Evolutionary conservation across 2,797 vertebrate genomes (phyloP).

Genomic region (Esox lucius): DNA sequence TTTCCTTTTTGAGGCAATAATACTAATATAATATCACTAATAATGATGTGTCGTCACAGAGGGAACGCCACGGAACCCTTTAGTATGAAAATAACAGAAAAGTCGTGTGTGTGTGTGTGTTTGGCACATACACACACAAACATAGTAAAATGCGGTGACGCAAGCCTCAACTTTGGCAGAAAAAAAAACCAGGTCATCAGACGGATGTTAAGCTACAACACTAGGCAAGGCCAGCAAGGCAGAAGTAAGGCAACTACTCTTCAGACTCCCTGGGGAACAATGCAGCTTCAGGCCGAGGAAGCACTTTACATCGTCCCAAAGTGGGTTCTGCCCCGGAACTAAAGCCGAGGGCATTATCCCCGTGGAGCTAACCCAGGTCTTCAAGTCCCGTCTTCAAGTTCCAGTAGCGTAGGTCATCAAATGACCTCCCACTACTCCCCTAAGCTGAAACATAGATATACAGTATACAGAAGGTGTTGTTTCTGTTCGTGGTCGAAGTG

Average conservation of each 20-base stretch:
- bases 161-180: conserved; percentile 85
- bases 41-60: conserved; percentile 73
- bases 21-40: conserved; percentile 47
- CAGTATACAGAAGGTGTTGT: no score
- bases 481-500: no score
- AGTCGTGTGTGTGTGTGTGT: neutral
- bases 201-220: conserved; percentile 79
- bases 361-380: neutral
- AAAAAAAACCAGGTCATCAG: conserved; percentile 63
- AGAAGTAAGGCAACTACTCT: conserved; percentile 72
- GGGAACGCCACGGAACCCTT: conserved; percentile 80
- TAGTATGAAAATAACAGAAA: conserved; percentile 57
- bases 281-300: neutral
- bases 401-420: no score
- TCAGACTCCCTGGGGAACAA: neutral
- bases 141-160: conserved; percentile 67
- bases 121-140: neutral
- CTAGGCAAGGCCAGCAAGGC: conserved; percentile 77
- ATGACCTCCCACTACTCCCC: no score
- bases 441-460: no score
- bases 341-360: neutral
- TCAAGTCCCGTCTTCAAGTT: neutral
- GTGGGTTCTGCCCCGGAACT: neutral
- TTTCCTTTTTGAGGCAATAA: conserved; percentile 69
- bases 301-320: neutral